A percentile compares a stretch with the other conserved stretches of the same genome.
phyloP scores from a whole-genome alignment of 2,113 vertebrate species.

The Albula goreensis region DNA sequence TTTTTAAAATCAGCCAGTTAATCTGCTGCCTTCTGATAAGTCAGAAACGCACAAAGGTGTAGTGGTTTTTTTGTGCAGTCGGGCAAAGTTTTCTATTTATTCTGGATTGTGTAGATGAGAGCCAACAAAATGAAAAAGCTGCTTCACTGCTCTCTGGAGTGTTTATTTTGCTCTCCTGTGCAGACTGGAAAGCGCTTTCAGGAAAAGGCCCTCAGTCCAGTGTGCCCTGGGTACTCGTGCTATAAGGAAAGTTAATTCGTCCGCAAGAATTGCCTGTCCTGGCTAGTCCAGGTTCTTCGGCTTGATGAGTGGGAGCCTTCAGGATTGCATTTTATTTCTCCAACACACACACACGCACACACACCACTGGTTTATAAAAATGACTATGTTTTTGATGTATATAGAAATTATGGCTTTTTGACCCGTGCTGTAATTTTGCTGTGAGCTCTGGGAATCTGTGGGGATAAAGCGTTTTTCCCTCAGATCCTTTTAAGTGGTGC shows the following conservation, averaged over 20 bases:
- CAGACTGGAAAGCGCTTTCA: not conserved
- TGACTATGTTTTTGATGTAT: not conserved
- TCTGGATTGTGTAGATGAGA: not conserved
- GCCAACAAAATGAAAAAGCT: not conserved
- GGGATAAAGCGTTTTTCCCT: slow-evolving; percentile 51
- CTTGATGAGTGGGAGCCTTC: not conserved
- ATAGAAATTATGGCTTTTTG: slow-evolving; percentile 42
- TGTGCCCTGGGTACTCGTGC: too few relatives aligned
- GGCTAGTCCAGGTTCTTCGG: not conserved
- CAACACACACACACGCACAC: not conserved
- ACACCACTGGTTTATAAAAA: not conserved
- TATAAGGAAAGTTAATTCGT: not conserved
- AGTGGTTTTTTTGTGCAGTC: not conserved
- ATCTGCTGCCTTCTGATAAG: too few relatives aligned
- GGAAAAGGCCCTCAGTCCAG: not conserved
- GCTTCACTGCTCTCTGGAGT: not conserved
- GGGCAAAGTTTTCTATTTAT: not conserved
- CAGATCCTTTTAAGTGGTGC: slow-evolving; percentile 67
- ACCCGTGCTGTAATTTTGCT: slow-evolving; percentile 67
- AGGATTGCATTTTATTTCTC: not conserved
- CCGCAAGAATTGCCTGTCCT: not conserved
- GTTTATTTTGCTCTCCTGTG: not conserved
- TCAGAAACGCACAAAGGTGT: too few relatives aligned
- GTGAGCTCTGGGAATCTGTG: slow-evolving; percentile 61
- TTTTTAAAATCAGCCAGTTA: not conserved